Conservation (phyloP, 1,140 invertebrate species). For the Lucilia sericata region DNA sequence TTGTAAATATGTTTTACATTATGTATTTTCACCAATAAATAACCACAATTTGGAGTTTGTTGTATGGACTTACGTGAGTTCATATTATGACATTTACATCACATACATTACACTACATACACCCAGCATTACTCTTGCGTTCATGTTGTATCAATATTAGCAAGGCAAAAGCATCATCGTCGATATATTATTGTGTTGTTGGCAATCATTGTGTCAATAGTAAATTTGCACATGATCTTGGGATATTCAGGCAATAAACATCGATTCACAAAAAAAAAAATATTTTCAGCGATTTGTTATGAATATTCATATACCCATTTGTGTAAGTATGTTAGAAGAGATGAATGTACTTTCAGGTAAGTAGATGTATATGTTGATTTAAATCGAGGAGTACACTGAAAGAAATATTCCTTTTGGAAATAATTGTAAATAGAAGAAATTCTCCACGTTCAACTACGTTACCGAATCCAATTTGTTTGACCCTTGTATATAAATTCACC, state of each 20-base stretch:
- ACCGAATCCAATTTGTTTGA: too few species aligned
- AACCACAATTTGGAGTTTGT: not conserved
- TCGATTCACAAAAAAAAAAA: conserved; percentile 4
- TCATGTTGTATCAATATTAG: not conserved
- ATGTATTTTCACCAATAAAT: conserved; percentile 7
- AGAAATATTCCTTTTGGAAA: too few species aligned
- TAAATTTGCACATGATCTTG: conserved; percentile 43
- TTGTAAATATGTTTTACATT: not conserved
- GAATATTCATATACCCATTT: conserved; percentile 19
- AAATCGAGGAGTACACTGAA: too few species aligned
- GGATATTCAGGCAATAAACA: conserved; percentile 29
- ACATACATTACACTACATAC: conserved; percentile 1
- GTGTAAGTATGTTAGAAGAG: not conserved
- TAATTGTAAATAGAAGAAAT: too few species aligned
- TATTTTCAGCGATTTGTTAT: not conserved
- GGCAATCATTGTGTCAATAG: conserved; percentile 43
- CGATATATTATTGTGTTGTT: conserved; percentile 24
- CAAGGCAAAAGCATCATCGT: not conserved
- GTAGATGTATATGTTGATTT: too few species aligned
- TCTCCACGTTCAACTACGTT: too few species aligned
- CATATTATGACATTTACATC: conserved; percentile 14
- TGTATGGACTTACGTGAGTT: conserved; percentile 27
- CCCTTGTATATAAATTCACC: too few species aligned
- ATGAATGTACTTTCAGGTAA: too few species aligned
- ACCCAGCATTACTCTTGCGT: conserved; percentile 3